Evolutionary conservation across 2,888 invertebrate genomes (phyloP).

Genomic region (Netelia virgata): DNA sequence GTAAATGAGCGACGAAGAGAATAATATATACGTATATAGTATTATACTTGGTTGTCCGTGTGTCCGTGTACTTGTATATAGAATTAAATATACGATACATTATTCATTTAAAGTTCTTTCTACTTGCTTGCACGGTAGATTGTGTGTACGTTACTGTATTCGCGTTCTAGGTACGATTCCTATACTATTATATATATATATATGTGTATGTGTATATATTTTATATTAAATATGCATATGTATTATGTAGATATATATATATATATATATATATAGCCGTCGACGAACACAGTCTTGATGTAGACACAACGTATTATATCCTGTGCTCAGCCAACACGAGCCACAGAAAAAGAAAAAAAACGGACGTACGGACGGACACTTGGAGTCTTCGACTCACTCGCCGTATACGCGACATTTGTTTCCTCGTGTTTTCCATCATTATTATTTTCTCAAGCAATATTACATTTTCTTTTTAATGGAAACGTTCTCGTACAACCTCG

Average conservation of each 20-base stretch:
- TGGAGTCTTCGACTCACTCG: conserved; percentile 29
- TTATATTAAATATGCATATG: conserved; percentile 42
- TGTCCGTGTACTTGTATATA: conserved; percentile 74
- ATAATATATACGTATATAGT: conserved; percentile 57
- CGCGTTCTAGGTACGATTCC: conserved; percentile 49
- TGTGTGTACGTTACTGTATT: conserved; percentile 76
- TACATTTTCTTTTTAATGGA: background rate
- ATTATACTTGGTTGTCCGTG: conserved; percentile 58
- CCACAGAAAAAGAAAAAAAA: conserved; percentile 39
- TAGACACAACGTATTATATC: conserved; percentile 69
- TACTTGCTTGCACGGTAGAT: conserved; percentile 81
- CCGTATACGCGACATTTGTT: background rate
- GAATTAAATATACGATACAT: conserved; percentile 85
- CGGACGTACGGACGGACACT: conserved; percentile 46
- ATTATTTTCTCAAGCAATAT: too few relatives aligned
- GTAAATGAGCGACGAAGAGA: conserved; percentile 51
- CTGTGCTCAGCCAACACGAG: conserved; percentile 52
- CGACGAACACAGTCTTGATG: conserved; percentile 39
- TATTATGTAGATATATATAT: conserved; percentile 21
- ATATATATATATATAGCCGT: conserved; percentile 20
- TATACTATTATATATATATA: conserved; percentile 26
- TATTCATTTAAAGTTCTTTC: conserved; percentile 85
- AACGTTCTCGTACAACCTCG: background rate
- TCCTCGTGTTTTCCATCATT: too few relatives aligned
- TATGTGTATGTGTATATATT: conserved; percentile 48